Base-by-base conservation (phyloP, 2,113 vertebrate genomes). In the Phyllopteryx taeniolatus region DNA sequence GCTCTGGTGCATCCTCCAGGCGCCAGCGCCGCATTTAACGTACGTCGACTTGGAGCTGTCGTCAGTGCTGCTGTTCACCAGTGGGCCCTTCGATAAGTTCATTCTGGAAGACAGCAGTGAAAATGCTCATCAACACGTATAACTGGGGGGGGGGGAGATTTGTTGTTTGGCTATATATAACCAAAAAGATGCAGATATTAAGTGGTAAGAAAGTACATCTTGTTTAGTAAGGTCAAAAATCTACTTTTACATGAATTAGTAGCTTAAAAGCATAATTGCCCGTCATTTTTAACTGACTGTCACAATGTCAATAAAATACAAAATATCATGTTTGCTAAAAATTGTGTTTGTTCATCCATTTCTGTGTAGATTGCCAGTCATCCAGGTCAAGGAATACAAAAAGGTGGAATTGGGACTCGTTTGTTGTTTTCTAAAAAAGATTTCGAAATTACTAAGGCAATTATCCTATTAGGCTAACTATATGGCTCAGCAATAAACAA, bases 1-100 rank as follows among this genome's bases (percentile, higher is more conserved):
- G 90, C 86, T 93, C 80, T 93, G 92, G 89, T 92, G 93, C 91
- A 93, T 94, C 86, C 93, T 94, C 92, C 92, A 94, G 86, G 91
- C 89, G 86, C 92, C 89, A 86, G 92, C 86, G 88, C 91, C 89
- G 72, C 93, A 92, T 93, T 93, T 94, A 91, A 80, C 83, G 85
- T 91, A 91, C 60, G 75, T 86, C 64, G 87, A 88, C 86, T 91
- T 91, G 83, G 90, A 86, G 85, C 87, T 92, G 85, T 93, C 92
- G 86, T 93, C 92, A 79, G 91, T 89, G 87, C 88, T 91, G 88
- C 90, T 94, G 91, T 94, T 94, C 92, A 94, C 91, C 85, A 91
- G 85, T 82, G 92, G 91, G 71, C 87, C 91, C 91, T 93, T 94
- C 89, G 93, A 93, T 92, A 94, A 90, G 92, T 94, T 93, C 92